Evolutionary conservation across 2,113 vertebrate genomes (phyloP).

Genomic region (Podocnemis expansa): DNA sequence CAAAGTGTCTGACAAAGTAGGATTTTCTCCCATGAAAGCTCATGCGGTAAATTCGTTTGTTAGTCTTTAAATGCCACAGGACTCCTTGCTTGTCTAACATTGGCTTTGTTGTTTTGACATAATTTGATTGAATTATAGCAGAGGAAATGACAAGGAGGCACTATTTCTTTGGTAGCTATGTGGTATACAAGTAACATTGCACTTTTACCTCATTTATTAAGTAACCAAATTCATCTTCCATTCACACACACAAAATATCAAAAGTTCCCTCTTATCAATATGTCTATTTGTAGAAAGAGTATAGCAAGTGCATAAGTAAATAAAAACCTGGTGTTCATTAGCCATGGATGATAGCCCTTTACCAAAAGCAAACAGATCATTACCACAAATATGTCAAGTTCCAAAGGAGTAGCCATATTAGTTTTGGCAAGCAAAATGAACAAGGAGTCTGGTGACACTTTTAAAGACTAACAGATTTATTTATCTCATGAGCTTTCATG

Average conservation of each 20-base stretch:
- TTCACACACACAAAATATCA: neutral
- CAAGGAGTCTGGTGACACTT: no score
- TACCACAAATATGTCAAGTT: neutral
- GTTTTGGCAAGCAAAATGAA: no score
- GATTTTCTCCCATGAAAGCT: no score
- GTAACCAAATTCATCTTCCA: neutral
- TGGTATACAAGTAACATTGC: neutral
- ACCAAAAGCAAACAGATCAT: neutral
- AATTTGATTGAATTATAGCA: neutral
- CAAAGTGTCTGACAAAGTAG: no score
- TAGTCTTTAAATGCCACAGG: no score
- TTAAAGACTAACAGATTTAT: no score
- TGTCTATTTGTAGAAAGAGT: neutral
- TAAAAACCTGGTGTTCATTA: neutral
- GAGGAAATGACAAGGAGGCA: neutral
- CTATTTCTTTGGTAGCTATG: neutral
- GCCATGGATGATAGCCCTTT: neutral
- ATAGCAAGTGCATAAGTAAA: neutral
- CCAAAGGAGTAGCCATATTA: no score
- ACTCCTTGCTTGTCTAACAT: no score
- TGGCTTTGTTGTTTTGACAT: neutral
- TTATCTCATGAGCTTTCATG: no score
- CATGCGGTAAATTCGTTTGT: no score
- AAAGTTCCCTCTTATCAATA: neutral
- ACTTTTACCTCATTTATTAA: neutral